phyloP scores from a whole-genome alignment of 2,113 vertebrate genomes.

The Syrrhaptes paradoxus region DNA sequence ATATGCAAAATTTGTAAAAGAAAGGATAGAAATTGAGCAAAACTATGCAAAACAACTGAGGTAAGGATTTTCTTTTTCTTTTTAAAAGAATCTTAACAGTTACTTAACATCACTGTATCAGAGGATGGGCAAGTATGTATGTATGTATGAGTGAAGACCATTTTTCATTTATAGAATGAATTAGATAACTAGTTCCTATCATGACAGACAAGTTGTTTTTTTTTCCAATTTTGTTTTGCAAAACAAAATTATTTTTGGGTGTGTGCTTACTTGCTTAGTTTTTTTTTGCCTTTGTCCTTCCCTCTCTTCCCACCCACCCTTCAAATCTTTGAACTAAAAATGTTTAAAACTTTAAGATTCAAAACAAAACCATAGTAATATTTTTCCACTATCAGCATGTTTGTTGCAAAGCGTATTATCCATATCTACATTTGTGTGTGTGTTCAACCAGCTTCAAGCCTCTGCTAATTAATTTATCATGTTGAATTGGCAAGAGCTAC shows the following conservation, averaged over 20 bases:
- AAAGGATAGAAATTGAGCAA: constrained; percentile 97
- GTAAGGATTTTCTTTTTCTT: constrained; percentile 73
- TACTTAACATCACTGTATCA: not conserved
- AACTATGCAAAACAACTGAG: constrained; percentile 97
- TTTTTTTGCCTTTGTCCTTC: not conserved
- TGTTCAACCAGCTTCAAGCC: not conserved
- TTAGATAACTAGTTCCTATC: not conserved
- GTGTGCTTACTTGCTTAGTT: not conserved
- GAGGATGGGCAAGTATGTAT: not conserved
- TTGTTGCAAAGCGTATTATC: not conserved
- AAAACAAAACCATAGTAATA: not conserved
- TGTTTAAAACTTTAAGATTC: not conserved
- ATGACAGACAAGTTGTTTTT: not conserved
- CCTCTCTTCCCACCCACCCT: not conserved
- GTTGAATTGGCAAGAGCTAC: not conserved
- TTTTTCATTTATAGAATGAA: not conserved
- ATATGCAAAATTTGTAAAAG: constrained; percentile 98
- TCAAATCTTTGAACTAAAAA: not conserved
- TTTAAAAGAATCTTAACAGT: not conserved
- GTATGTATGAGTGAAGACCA: not conserved
- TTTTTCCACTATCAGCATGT: not conserved
- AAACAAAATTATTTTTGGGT: not conserved
- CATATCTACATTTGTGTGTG: not conserved
- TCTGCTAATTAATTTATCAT: constrained; percentile 5
- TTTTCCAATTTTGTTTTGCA: not conserved